phyloP scores from a whole-genome alignment of 2,797 vertebrate genomes.

The Muscicapa comitata region DNA sequence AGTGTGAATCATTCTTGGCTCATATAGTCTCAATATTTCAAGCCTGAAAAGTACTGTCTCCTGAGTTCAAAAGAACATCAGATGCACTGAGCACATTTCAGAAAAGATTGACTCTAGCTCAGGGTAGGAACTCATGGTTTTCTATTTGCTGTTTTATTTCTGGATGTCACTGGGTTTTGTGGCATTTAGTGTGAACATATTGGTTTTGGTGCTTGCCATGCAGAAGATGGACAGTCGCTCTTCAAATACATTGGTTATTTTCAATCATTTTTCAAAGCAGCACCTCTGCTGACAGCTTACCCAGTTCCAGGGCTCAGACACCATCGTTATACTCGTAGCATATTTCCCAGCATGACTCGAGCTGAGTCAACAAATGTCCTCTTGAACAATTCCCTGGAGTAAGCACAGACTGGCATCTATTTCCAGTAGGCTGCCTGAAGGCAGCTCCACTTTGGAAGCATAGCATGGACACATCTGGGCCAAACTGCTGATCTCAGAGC shows the following conservation, averaged over 20 bases:
- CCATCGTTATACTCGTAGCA: neutral
- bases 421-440: neutral
- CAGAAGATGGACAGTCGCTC: neutral
- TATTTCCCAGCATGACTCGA: neutral
- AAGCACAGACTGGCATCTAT: neutral
- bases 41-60: conserved; percentile 6
- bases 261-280: neutral
- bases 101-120: neutral
- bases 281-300: neutral
- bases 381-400: neutral
- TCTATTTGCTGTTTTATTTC: neutral
- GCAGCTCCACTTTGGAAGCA: neutral
- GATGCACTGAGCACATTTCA: neutral
- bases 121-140: neutral
- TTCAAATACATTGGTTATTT: neutral
- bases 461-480: neutral
- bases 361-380: neutral
- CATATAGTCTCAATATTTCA: neutral
- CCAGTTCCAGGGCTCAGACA: neutral
- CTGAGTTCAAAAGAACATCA: conserved; percentile 25
- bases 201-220: neutral
- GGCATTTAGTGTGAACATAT: neutral
- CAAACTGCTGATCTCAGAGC: neutral
- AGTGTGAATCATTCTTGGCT: conserved; percentile 45
- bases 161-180: neutral